Evolutionary conservation across 1,140 invertebrate species (phyloP), one percentile per base, ranked within the genome.

Genomic region (Pinna nobilis): DNA sequence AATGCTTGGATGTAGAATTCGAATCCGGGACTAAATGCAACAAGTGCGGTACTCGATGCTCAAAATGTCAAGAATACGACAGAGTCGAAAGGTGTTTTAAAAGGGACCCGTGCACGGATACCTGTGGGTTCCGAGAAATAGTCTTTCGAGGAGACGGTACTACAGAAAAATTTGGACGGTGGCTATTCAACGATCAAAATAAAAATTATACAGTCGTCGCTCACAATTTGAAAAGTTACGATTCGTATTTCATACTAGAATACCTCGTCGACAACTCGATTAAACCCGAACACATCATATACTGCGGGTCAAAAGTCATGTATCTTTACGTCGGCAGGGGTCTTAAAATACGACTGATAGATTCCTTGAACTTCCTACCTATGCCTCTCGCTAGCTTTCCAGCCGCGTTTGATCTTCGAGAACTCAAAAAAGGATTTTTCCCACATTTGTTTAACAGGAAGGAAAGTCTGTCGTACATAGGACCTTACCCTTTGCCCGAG

Each of bases 351-450:
- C 41, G 61, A 57, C 15, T 64, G 20, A 30, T 77, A 23, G 76
- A 74, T 70, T 69, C 70, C 37, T 37, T 74, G 18, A 73, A 73
- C 59, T 77, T 77, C 57, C n/a, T 77, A 47, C 65, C 76, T 1
- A 77, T 74, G 70, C 28, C 49, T 35, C 33, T 77, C 20, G 33
- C 49, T 6, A 35, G 47, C 18, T 23, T 77, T 35, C 76, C 76
- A 25, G 37, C 60, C 7, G 47, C 71, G 23, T 74, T 77, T 59
- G 49, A 33, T 35, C 37, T 77, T 13, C 23, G 28, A 33, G 70
- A 74, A 59, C n/a, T 73, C n/a, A 35, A 49, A n/a, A 77, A 77
- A 50, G 65, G 76, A 18, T 74, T 57, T 23, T 77, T 77, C 60
- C 70, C 70, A 18, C 61, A 77, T 65, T 60, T 69, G 30, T 77